Percentiles rank a stretch among this genome's conserved stretches.
Conservation (phyloP, 1,140 invertebrate species). For the Condylostylus longicornis region DNA sequence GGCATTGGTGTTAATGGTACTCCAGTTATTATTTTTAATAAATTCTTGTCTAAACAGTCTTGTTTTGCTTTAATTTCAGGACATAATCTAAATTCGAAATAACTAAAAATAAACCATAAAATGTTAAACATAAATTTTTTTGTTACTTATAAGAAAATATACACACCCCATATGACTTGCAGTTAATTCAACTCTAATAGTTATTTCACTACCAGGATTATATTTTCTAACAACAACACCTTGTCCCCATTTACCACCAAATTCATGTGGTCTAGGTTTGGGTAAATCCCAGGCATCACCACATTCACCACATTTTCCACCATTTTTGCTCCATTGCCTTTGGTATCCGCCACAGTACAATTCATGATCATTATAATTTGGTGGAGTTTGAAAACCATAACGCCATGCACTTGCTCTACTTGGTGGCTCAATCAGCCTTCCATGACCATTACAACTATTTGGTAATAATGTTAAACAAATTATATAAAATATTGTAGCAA, state of each 20-base stretch:
- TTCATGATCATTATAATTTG: conserved; percentile 81
- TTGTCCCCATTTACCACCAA: conserved; percentile 65
- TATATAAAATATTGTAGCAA: no score
- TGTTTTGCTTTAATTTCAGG: conserved; percentile 48
- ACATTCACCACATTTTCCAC: conserved; percentile 75
- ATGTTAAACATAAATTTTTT: background rate
- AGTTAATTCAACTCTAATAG: conserved; percentile 60
- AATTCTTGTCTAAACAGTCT: conserved; percentile 57
- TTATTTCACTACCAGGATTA: conserved; percentile 46
- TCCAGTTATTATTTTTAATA: conserved; percentile 42
- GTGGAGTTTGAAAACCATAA: conserved; percentile 54
- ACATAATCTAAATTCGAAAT: conserved; percentile 77
- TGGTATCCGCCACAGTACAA: conserved; percentile 76
- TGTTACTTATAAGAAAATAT: conserved; percentile 1
- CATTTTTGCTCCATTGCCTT: conserved; percentile 51
- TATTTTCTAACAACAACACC: conserved; percentile 68
- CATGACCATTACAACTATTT: conserved; percentile 42
- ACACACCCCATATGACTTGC: conserved; percentile 55
- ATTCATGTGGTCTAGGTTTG: conserved; percentile 63
- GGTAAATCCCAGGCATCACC: conserved; percentile 66
- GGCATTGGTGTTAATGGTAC: conserved; percentile 19
- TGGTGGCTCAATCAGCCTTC: conserved; percentile 69
- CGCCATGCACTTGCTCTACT: conserved; percentile 60
- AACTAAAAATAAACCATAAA: conserved; percentile 24
- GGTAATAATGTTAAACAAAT: background rate